Base-by-base conservation (phyloP, 2,888 invertebrate genomes). In the Cybosia mesomella region DNA sequence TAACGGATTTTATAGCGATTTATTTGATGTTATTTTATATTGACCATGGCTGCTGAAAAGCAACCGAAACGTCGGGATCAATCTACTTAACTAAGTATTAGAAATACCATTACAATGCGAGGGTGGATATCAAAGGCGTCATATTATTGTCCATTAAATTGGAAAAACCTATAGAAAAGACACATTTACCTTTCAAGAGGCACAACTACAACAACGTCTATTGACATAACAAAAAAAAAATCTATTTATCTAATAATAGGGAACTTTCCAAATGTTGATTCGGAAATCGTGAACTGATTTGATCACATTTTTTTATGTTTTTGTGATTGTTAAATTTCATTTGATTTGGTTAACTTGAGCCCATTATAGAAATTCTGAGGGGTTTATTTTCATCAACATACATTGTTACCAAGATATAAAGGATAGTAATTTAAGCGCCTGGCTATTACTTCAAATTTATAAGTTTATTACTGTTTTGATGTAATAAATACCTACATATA, bases 101-200 rank as follows among this genome's bases (percentile, higher is more conserved):
- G 43, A 59, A 59, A 59, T 39, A 11, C 4, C 59, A 22, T 59
- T 59, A 10, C 39, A 24, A 59, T 39, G 9, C 9, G 18, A 59
- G 39, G 36, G 22, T 59, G 18, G 39, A 59, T 39, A 39, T 59
- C 18, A 59, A 39, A 39, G 39, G 18, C 39, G 22, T 22, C 22
- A 36, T 36, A n/a, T n/a, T n/a, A 59, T 59, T 59, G 39, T 59
- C 39, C n/a, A 39, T 39, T 59, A 59, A 39, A 59, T 59, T 59
- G 59, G 59, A n/a, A 39, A 39, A 24, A 15, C 58, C 36, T 15
- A 36, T 59, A 59, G 36, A 36, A 59, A 36, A 59, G 21, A 15
- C 36, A 59, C 21, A 59, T 59, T 34, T 22, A 36, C 15, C 5
- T 59, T 36, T 59, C 36, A n/a, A 49, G 34, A 15, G 5, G 58